A percentile compares a stretch with the other conserved stretches of the same genome.
These are phyloP conservation scores for Melanotaenia nigrans DNA, from an alignment of 2,797 vertebrate species.

Conservation along the genomic window DNA sequence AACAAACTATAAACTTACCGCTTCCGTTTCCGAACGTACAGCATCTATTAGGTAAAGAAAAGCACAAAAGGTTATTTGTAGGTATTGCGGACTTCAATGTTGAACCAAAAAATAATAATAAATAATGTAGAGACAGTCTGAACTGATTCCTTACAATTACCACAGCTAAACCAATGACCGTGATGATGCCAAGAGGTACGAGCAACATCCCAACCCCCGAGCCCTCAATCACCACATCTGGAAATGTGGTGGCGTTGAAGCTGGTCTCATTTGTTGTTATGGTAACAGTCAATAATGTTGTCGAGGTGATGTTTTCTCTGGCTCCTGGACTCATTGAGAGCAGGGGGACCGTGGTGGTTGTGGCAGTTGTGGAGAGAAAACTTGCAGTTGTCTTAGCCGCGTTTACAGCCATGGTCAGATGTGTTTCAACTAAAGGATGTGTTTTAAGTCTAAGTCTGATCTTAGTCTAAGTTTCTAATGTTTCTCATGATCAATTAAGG, in stretches of 20 bases:
- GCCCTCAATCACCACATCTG: conserved; percentile 78
- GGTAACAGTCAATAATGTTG: conserved; percentile 75
- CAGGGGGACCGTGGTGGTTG: conserved; percentile 61
- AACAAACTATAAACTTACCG: conserved; percentile 82
- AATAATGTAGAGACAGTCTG: conserved; percentile 1
- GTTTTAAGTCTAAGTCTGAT: conserved; percentile 21
- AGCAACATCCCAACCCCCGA: conserved; percentile 90
- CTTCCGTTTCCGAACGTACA: conserved; percentile 97
- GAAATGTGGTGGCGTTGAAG: conserved; percentile 89
- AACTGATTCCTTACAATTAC: conserved; percentile 87
- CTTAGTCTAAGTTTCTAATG: conserved; percentile 45
- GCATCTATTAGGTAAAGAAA: conserved; percentile 83
- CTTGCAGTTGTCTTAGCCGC: conserved; percentile 52
- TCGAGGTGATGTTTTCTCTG: conserved; percentile 72
- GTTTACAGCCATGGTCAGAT: conserved; percentile 67
- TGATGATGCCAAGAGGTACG: conserved; percentile 94
- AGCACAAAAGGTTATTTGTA: background rate
- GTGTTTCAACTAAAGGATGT: conserved; percentile 21
- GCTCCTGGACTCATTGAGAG: conserved; percentile 54
- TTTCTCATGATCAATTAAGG: conserved; percentile 38
- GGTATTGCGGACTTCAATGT: background rate
- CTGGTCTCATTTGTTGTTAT: conserved; percentile 83
- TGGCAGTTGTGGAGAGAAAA: conserved; percentile 62
- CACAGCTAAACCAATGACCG: conserved; percentile 93
- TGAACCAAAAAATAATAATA: background rate